phyloP scores from a whole-genome alignment of 2,113 vertebrate species.

The Tupaia tana region DNA sequence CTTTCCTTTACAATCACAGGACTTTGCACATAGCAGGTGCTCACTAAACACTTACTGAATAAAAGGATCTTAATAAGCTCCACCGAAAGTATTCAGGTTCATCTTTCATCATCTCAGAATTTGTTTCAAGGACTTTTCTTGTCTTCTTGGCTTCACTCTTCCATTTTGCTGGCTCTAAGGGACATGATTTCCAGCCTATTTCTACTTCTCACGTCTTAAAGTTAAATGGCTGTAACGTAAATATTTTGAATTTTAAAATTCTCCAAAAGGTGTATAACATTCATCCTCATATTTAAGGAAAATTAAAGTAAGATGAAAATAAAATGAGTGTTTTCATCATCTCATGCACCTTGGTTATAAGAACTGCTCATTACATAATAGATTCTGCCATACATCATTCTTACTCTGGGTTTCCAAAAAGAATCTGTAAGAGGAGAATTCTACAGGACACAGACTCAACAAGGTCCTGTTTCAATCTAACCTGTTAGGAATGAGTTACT shows the following conservation, averaged over 20 bases:
- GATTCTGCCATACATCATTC: neutral
- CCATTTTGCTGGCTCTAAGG: conserved; percentile 26
- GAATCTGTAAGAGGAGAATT: neutral
- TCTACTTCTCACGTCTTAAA: neutral
- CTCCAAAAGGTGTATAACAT: neutral
- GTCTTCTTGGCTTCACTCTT: neutral
- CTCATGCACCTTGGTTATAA: neutral
- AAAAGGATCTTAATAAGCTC: neutral
- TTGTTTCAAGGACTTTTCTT: neutral
- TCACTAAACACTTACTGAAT: neutral
- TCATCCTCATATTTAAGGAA: neutral
- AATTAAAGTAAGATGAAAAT: neutral
- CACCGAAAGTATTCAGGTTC: neutral
- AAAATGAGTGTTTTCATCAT: neutral
- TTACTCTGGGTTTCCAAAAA: neutral
- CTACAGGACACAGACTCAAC: neutral
- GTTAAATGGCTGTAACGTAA: neutral
- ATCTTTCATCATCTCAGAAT: neutral
- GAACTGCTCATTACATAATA: neutral
- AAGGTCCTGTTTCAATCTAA: neutral
- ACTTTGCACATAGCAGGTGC: neutral
- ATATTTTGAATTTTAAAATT: neutral
- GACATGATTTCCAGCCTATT: neutral
- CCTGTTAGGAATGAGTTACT: neutral
- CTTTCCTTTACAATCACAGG: neutral